Evolutionary conservation across 2,113 vertebrate species (phyloP).

Genomic region (Ameiurus melas): DNA sequence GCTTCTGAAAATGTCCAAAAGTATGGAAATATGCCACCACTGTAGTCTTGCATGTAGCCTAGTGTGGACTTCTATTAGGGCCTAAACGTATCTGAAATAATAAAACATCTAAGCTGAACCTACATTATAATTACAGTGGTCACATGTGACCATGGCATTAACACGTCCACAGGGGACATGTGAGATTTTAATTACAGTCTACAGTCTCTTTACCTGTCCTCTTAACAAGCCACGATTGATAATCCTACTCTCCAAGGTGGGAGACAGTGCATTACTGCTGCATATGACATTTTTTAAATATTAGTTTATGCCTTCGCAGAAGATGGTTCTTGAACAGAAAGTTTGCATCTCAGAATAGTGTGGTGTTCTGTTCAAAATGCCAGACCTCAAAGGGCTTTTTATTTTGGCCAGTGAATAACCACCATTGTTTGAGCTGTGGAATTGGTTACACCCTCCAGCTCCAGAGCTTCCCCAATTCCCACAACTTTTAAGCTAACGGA

Average conservation of each 20-base stretch:
- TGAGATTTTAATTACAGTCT: neutral
- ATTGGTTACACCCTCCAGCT: neutral
- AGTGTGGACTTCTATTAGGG: neutral
- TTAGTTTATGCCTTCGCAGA: neutral
- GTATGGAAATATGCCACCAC: neutral
- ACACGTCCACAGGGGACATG: no score
- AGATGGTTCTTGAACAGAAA: neutral
- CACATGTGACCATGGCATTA: neutral
- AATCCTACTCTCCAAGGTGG: neutral
- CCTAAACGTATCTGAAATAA: neutral
- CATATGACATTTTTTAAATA: constrained; percentile 13
- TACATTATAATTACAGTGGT: neutral
- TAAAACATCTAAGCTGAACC: neutral
- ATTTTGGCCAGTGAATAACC: neutral
- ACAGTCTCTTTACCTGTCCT: neutral
- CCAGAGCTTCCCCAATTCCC: neutral
- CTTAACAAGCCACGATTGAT: neutral
- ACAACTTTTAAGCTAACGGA: neutral
- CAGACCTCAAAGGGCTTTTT: neutral
- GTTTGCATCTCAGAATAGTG: neutral
- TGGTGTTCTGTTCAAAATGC: neutral
- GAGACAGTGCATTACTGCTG: neutral
- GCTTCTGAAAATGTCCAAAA: neutral
- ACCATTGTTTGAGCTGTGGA: neutral
- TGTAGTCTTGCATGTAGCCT: neutral